Base-by-base conservation (phyloP, 1,140 invertebrate genomes). In the Penaeus indicus region DNA sequence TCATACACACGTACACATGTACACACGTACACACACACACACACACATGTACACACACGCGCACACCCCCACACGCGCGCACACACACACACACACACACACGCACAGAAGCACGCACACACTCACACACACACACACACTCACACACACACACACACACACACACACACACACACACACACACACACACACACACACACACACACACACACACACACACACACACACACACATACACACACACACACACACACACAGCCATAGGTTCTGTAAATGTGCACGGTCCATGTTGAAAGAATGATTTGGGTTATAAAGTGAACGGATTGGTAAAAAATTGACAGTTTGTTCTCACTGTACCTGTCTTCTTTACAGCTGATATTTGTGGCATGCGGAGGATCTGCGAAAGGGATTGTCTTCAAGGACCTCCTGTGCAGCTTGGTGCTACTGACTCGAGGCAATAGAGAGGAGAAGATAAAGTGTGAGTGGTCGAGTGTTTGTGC, bases 381-480 rank as follows among this genome's bases (percentile, higher is more conserved):
- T 92, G 93, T 94, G 90, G 96, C 96, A 42, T 97, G 96, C 93
- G 96, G 97, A 54, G 97, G 96, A 60, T 95, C 95, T 42, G 93
- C 94, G 42, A 95, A 96, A 92, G 97, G 97, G n/a, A 95, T 98
- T 86, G 94, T 94, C 25, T 96, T 97, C 89, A 96, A 96, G 92
- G 97, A 98, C 91, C 93, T 98, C 19, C 92, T 97, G 21, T 96
- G 96, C 93, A 96, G 96, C 3, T 93, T 98, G 69, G 96, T 97
- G 63, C 94, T 97, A 0, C 94, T 98, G 13, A 97, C 97, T 7
- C 95, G 96, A 91, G 97, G 97, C 80, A 95, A 94, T 25, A 94
- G 95, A 90, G 96, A 97, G 91, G 97, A 98, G 92, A 97, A 96
- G 94, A 96, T 96, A 80, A 96, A 96, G 93, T 94, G 96, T 97